Evolutionary conservation across 2,888 invertebrate species (phyloP).

Genomic region (Chymomyza fuscimana): DNA sequence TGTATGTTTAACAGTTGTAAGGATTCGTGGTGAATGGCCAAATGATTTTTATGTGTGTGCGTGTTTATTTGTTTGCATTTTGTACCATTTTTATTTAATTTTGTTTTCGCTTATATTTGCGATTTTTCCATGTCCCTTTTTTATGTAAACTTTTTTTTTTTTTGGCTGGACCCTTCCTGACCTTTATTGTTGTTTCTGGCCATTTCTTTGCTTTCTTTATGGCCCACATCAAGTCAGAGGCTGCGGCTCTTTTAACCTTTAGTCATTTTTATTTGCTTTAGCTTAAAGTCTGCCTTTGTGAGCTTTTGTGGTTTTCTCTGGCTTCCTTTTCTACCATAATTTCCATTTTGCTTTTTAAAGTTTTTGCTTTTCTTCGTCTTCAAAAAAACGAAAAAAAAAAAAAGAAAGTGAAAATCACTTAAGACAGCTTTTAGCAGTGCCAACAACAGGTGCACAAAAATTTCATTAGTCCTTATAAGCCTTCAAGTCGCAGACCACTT

Average conservation of each 20-base stretch:
- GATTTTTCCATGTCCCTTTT: background rate
- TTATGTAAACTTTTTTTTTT: background rate
- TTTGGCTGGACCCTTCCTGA: background rate
- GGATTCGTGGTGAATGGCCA: background rate
- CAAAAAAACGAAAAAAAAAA: too few species aligned
- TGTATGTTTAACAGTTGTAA: background rate
- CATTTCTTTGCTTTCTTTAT: background rate
- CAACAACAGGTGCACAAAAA: background rate
- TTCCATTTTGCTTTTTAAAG: constrained; percentile 55
- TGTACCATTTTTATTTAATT: background rate
- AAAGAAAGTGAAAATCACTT: background rate
- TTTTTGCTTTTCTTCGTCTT: constrained; percentile 13
- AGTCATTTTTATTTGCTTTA: constrained; percentile 30
- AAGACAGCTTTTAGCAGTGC: background rate
- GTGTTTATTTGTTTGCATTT: background rate
- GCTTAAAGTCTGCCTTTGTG: constrained; percentile 47
- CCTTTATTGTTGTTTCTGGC: background rate
- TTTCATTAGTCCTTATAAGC: background rate
- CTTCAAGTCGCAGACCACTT: background rate
- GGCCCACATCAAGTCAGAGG: background rate
- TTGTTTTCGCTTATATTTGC: background rate
- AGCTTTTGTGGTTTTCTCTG: constrained; percentile 36
- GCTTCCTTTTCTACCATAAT: constrained; percentile 63
- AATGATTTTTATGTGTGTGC: background rate
- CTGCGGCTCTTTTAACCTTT: background rate